phyloP scores from a whole-genome alignment of 1,140 invertebrate species.

The Pantala flavescens region DNA sequence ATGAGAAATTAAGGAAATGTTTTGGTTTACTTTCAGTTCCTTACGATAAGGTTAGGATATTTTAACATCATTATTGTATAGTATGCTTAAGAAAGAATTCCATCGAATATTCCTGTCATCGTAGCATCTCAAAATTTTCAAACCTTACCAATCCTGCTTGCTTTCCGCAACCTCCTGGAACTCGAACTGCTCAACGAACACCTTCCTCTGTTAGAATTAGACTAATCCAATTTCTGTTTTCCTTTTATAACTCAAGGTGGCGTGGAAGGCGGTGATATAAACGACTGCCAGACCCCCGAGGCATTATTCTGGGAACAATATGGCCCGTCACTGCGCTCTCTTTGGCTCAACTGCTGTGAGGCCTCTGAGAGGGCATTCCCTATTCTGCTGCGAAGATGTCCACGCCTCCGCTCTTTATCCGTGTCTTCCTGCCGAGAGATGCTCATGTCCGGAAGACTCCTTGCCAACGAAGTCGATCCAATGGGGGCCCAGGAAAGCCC shows the following conservation, averaged over 20 bases:
- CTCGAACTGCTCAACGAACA: no score
- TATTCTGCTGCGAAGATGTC: conserved; percentile 42
- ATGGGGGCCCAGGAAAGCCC: background rate
- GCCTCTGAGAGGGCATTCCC: conserved; percentile 49
- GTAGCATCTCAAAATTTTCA: no score
- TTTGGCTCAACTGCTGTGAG: conserved; percentile 46
- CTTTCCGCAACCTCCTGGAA: no score
- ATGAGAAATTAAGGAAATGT: no score
- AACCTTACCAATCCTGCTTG: no score
- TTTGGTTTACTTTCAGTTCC: no score
- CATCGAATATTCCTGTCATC: no score
- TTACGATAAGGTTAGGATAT: no score
- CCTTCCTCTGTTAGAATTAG: no score
- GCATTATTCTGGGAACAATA: conserved; percentile 24
- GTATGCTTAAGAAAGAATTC: no score
- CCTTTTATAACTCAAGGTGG: background rate
- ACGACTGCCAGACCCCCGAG: conserved; percentile 15
- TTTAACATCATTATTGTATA: no score
- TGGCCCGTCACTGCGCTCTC: conserved; percentile 24
- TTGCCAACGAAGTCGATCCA: conserved; percentile 44
- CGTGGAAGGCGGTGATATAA: background rate
- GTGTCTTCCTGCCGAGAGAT: conserved; percentile 53
- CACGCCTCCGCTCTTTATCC: conserved; percentile 44
- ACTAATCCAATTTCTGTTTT: no score
- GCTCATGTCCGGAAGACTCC: conserved; percentile 56